Percentiles rank a stretch among this genome's conserved stretches.
These are phyloP conservation scores for Sylvietta virens DNA, from an alignment of 2,113 vertebrate species.

Conservation along the genomic window DNA sequence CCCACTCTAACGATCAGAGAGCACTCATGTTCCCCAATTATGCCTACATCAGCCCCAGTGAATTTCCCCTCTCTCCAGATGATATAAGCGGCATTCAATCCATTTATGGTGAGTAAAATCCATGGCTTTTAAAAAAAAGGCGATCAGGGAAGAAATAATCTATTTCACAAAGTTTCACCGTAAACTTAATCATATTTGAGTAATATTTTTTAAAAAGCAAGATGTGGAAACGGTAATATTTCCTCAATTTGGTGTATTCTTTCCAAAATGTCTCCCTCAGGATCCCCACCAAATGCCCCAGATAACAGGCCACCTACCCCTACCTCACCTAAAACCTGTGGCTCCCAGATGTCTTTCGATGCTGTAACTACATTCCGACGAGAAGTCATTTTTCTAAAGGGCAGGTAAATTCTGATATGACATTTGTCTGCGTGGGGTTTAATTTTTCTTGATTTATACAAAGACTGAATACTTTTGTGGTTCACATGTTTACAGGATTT, in stretches of 20 bases:
- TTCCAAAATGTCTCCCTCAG: constrained; percentile 25
- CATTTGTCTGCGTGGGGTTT: not conserved
- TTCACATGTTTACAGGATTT: not conserved
- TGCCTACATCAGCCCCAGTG: constrained; percentile 69
- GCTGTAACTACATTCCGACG: constrained; percentile 79
- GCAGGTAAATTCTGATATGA: constrained; percentile 72
- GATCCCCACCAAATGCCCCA: constrained; percentile 8
- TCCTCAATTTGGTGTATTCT: not conserved
- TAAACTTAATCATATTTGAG: not conserved
- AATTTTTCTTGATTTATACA: not conserved
- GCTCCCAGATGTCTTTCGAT: constrained; percentile 75
- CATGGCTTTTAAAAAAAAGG: not conserved
- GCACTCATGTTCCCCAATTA: constrained; percentile 90
- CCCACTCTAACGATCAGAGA: constrained; percentile 81
- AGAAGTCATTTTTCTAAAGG: constrained; percentile 89
- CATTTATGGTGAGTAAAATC: constrained; percentile 83
- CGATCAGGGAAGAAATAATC: not conserved
- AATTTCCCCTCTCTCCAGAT: constrained; percentile 80
- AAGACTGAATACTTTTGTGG: not conserved
- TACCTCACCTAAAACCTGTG: constrained; percentile 74
- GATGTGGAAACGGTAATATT: not conserved
- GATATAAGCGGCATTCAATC: constrained; percentile 87
- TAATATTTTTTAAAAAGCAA: not conserved
- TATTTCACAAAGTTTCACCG: not conserved
- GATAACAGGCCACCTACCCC: constrained; percentile 31